A percentile compares a stretch with the other conserved stretches of the same genome.
phyloP scores from a whole-genome alignment of 1,140 invertebrate genomes.

The Ganaspis sp. region DNA sequence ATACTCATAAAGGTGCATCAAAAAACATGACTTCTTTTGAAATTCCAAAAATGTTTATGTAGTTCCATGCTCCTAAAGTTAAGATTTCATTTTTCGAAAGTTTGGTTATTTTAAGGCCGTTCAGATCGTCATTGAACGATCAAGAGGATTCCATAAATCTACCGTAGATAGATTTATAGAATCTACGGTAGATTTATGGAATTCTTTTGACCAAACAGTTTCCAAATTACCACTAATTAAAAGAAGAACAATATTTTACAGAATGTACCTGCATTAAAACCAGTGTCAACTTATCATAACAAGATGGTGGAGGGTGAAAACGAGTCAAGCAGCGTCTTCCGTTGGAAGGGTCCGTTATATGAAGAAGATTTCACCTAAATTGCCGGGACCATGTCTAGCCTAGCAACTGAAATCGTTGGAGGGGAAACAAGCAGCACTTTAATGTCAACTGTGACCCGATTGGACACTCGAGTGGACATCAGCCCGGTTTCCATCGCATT shows the following conservation, averaged over 20 bases:
- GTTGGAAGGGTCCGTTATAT: neutral
- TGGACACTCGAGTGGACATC: slow-evolving; percentile 62
- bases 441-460: slow-evolving; percentile 63
- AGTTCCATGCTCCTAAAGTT: no score
- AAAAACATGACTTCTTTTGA: no score
- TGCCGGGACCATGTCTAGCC: slow-evolving; percentile 62
- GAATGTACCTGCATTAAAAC: neutral
- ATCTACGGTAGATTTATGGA: no score
- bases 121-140: no score
- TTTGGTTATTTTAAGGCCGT: no score
- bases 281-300: neutral
- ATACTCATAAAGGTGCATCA: no score
- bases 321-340: neutral
- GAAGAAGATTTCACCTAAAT: slow-evolving; percentile 17
- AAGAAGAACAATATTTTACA: neutral
- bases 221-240: no score
- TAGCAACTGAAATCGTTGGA: slow-evolving; percentile 57
- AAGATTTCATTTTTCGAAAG: no score
- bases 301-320: neutral
- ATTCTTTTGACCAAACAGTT: no score
- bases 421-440: slow-evolving; percentile 65
- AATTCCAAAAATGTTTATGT: no score
- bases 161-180: no score
- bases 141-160: no score
- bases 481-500: slow-evolving; percentile 72